phyloP scores from a whole-genome alignment of 2,797 vertebrate genomes.

The Sebastes kiyomatsui region DNA sequence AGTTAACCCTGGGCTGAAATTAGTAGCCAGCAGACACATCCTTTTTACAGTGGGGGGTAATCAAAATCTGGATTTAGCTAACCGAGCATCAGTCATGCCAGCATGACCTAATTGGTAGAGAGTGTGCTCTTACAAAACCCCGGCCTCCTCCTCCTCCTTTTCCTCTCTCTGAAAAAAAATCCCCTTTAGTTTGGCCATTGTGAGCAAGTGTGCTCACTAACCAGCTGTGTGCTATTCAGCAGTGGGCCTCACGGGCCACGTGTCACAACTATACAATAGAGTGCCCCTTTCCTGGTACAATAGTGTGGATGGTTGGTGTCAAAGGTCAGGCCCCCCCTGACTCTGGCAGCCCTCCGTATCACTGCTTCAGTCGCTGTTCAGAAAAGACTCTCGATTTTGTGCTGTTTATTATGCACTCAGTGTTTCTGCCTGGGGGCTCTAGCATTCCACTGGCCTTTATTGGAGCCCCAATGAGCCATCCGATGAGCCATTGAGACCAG shows the following conservation, averaged over 20 bases:
- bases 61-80: conserved; percentile 46
- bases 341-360: conserved; percentile 70
- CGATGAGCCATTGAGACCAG: conserved; percentile 79
- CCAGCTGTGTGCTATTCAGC: conserved; percentile 82
- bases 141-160: conserved; percentile 53
- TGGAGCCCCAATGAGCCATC: conserved; percentile 74
- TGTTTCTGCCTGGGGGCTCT: conserved; percentile 70
- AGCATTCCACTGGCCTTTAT: conserved; percentile 81
- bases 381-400: conserved; percentile 72
- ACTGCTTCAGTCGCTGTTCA: conserved; percentile 66
- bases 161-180: conserved; percentile 47
- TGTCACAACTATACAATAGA: conserved; percentile 78
- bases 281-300: conserved; percentile 76
- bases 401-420: conserved; percentile 78
- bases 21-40: conserved; percentile 19
- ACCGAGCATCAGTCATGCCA: conserved; percentile 43
- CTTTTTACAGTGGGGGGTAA: conserved; percentile 27
- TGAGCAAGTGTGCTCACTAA: conserved; percentile 79
- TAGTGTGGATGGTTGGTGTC: conserved; percentile 77
- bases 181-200: conserved; percentile 74
- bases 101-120: conserved; percentile 62
- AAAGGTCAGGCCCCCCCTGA: conserved; percentile 76
- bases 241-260: conserved; percentile 77
- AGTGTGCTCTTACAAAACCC: conserved; percentile 66
- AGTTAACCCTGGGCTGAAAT: conserved; percentile 9